phyloP scores from a whole-genome alignment of 2,797 vertebrate genomes.

The Falco peregrinus region DNA sequence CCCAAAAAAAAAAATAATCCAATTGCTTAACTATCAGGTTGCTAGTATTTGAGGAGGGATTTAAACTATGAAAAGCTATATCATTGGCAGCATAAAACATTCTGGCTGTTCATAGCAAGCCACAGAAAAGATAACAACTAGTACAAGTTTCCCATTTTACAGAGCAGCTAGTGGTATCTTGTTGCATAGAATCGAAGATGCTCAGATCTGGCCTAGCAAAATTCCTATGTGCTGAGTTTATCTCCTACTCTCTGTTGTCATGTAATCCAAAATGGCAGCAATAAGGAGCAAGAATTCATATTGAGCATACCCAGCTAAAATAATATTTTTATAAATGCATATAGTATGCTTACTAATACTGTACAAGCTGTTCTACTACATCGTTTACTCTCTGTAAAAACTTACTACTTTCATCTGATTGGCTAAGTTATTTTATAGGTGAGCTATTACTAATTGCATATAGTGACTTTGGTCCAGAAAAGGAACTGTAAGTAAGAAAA shows the following conservation, averaged over 20 bases:
- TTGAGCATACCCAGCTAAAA: background rate
- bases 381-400: background rate
- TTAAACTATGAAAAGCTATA: background rate
- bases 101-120: background rate
- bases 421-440: background rate
- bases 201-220: background rate
- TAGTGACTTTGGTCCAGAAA: background rate
- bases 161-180: background rate
- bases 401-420: background rate
- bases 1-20: background rate
- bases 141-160: background rate
- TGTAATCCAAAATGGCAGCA: background rate
- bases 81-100: background rate
- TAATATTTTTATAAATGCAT: background rate
- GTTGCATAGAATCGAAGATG: background rate
- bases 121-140: background rate
- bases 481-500: background rate
- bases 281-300: background rate
- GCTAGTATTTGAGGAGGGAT: background rate
- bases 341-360: background rate
- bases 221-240: background rate
- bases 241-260: background rate
- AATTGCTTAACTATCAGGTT: background rate
- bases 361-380: background rate
- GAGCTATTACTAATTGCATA: background rate